Evolutionary conservation across 2,797 vertebrate genomes (phyloP).

Genomic region (Intellagama lesueurii): DNA sequence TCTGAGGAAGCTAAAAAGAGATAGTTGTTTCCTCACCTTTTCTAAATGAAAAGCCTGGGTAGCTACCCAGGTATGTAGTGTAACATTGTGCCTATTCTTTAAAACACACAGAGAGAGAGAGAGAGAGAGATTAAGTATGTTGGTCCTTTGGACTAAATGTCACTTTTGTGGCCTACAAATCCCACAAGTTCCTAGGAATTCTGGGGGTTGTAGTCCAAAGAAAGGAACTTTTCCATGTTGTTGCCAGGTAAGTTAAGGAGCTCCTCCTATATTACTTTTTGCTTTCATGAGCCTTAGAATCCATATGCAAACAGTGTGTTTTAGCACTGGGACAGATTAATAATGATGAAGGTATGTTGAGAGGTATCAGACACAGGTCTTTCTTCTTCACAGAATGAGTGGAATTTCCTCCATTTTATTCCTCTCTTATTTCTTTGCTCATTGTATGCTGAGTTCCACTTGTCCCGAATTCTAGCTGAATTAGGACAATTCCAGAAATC

Average conservation of each 20-base stretch:
- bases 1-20: not conserved
- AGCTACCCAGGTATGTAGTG: not conserved
- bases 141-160: not conserved
- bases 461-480: not conserved
- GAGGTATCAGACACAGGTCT: not conserved
- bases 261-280: conserved; percentile 5
- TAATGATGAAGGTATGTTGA: not conserved
- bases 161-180: not conserved
- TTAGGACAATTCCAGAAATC: not conserved
- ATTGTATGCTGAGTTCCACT: not conserved
- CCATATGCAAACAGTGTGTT: not conserved
- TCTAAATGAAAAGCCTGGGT: not conserved
- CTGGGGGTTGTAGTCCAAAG: not conserved
- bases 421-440: not conserved
- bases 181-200: not conserved
- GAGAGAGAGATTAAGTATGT: too few relatives aligned
- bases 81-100: not conserved
- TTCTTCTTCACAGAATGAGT: not conserved
- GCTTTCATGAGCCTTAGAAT: not conserved
- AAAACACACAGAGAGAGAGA: not conserved
- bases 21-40: not conserved
- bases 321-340: conserved; percentile 6
- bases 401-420: not conserved
- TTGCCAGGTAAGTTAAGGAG: not conserved
- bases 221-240: not conserved